phyloP scores from a whole-genome alignment of 2,888 invertebrate genomes.

The Trichopria drosophilae region DNA sequence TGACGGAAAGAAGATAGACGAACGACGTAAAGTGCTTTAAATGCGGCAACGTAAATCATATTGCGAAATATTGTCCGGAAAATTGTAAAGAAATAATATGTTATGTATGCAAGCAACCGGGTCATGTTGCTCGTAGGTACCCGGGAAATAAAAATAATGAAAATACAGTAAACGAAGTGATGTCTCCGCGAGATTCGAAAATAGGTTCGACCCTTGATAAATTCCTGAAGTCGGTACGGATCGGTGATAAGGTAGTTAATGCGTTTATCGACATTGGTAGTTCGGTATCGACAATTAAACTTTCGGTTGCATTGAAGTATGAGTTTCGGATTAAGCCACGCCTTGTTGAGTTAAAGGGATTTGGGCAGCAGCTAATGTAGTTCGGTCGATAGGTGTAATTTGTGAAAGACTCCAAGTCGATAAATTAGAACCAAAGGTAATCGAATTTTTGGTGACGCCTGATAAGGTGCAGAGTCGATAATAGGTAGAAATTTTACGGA shows the following conservation, averaged over 20 bases:
- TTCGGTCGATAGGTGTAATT: background rate
- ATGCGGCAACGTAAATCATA: background rate
- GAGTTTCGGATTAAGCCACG: background rate
- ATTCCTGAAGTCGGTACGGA: background rate
- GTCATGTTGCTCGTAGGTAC: background rate
- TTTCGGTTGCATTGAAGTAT: background rate
- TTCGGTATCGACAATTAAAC: slow-evolving; percentile 4
- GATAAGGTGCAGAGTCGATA: slow-evolving; percentile 10
- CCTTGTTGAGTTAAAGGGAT: background rate
- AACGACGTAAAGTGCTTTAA: slow-evolving; percentile 1
- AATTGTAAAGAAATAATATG: background rate
- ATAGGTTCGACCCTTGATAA: background rate
- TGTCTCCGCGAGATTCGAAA: background rate
- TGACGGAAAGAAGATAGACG: too few species aligned
- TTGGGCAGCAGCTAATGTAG: background rate
- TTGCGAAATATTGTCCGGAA: background rate
- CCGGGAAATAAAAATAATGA: too few species aligned
- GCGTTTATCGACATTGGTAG: too few species aligned
- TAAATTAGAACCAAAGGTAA: background rate
- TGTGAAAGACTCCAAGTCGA: background rate
- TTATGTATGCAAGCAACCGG: background rate
- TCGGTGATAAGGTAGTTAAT: slow-evolving; percentile 2
- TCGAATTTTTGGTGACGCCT: slow-evolving; percentile 6
- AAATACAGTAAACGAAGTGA: too few species aligned
- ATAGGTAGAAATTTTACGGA: slow-evolving; percentile 11